These are phyloP conservation scores for Ashinkailepas kermadecensis DNA, from an alignment of 2,888 invertebrate genomes.

Conservation along the genomic window DNA sequence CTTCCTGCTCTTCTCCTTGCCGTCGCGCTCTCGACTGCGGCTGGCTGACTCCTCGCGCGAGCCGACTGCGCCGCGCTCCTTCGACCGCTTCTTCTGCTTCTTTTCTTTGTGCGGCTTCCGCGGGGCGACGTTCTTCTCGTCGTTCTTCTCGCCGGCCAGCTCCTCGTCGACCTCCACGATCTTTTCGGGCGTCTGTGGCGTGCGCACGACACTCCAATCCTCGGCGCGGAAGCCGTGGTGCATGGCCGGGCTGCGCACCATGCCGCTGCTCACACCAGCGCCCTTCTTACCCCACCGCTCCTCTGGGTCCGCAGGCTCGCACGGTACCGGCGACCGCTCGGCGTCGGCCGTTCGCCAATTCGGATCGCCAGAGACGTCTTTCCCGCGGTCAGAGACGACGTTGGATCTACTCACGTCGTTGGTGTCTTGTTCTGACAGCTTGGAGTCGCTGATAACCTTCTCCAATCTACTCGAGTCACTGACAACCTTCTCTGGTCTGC, in stretches of 20 bases:
- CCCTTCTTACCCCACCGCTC: slow-evolving; percentile 34
- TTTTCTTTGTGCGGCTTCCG: slow-evolving; percentile 27
- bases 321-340: neutral
- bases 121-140: slow-evolving; percentile 29
- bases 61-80: slow-evolving; percentile 25
- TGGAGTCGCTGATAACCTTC: no score
- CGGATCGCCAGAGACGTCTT: no score
- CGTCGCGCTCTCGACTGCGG: neutral
- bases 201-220: slow-evolving; percentile 38
- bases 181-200: slow-evolving; percentile 37
- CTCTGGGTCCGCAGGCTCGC: slow-evolving; percentile 27
- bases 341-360: neutral
- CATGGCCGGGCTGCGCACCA: slow-evolving; percentile 42
- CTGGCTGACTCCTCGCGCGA: neutral
- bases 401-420: no score
- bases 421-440: no score
- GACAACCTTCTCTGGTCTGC: no score
- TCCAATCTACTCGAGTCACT: no score
- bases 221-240: slow-evolving; percentile 40
- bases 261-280: slow-evolving; percentile 36
- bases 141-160: slow-evolving; percentile 26
- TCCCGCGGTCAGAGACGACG: no score
- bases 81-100: slow-evolving; percentile 32
- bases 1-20: neutral
- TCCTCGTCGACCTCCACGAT: slow-evolving; percentile 29